Conservation (phyloP, 2,113 vertebrate species). For the Bos javanicus region DNA sequence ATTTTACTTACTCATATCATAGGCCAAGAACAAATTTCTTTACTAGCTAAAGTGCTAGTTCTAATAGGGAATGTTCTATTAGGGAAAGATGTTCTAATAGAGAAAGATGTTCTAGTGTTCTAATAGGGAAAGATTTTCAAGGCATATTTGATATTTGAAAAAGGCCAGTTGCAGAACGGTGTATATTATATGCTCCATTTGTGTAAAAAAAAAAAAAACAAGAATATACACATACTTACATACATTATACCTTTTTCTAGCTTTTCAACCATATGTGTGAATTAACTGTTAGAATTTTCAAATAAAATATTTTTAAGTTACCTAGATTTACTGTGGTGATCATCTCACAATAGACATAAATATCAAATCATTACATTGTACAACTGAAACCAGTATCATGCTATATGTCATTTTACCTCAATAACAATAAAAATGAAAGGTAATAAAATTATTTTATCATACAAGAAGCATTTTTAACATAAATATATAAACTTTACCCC, state of each 20-base stretch:
- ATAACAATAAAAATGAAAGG: not conserved
- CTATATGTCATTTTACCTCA: not conserved
- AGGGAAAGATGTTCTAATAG: not conserved
- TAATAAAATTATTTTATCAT: not conserved
- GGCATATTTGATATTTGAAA: not conserved
- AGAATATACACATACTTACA: not conserved
- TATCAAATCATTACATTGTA: not conserved
- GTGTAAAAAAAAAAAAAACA: not conserved
- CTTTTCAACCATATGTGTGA: not conserved
- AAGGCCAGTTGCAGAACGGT: not conserved
- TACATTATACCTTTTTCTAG: not conserved
- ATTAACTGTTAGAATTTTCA: not conserved
- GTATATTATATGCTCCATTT: not conserved
- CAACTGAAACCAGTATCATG: not conserved
- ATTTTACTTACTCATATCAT: not conserved
- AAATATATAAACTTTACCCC: not conserved
- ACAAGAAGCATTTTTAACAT: not conserved
- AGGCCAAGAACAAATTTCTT: not conserved
- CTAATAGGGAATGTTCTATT: not conserved
- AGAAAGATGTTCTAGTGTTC: not conserved
- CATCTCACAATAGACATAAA: not conserved
- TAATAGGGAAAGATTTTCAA: constrained; percentile 3
- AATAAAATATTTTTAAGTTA: constrained; percentile 8
- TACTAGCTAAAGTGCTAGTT: not conserved
- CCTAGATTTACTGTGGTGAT: not conserved